Conservation (phyloP, 2,888 invertebrate species). For the Odontothrips loti region DNA sequence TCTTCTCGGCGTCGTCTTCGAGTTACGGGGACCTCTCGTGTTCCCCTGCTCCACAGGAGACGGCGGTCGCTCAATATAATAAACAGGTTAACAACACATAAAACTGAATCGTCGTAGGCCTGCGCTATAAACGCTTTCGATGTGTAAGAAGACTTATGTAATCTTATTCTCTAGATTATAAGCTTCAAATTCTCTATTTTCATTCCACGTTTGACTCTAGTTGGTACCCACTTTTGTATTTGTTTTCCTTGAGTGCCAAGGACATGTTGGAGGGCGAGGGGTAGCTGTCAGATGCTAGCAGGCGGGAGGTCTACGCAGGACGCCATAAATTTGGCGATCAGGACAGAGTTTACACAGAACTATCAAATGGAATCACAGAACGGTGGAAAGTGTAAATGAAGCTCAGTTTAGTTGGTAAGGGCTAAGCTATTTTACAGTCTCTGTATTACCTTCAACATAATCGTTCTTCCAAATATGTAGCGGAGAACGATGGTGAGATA, state of each 20-base stretch:
- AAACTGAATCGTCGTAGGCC: background rate
- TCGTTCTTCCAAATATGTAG: too few relatives aligned
- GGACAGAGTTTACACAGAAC: too few relatives aligned
- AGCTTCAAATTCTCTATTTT: constrained; percentile 20
- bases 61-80: background rate
- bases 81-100: constrained; percentile 1
- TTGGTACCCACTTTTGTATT: background rate
- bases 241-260: background rate
- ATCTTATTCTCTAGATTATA: background rate
- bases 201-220: background rate
- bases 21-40: too few relatives aligned
- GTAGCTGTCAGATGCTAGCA: background rate
- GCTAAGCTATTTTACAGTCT: too few relatives aligned
- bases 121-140: constrained; percentile 16
- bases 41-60: too few relatives aligned
- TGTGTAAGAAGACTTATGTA: constrained; percentile 12
- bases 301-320: too few relatives aligned
- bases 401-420: too few relatives aligned
- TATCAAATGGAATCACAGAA: too few relatives aligned
- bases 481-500: too few relatives aligned
- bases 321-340: too few relatives aligned
- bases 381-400: too few relatives aligned
- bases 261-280: background rate
- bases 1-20: background rate
- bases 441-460: too few relatives aligned